Evolutionary conservation across 2,113 vertebrate genomes (phyloP).

Genomic region (Entomyzon cyanotis): DNA sequence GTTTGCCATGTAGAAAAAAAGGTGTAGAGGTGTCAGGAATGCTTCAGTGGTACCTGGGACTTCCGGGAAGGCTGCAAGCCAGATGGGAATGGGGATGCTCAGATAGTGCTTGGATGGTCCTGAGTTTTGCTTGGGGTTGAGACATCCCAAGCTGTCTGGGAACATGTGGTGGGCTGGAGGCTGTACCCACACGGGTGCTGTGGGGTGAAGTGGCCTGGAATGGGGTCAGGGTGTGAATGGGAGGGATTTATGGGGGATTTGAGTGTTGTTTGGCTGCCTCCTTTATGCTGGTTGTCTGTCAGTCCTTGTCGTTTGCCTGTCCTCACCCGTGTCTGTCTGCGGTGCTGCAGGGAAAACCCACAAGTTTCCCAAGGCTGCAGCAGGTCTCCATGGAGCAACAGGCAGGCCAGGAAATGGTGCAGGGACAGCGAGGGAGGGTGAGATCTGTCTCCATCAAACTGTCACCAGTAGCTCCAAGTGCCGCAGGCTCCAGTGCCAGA

Average conservation of each 20-base stretch:
- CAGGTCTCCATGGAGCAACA: not conserved
- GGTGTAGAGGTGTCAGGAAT: not conserved
- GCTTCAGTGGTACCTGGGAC: fast-evolving
- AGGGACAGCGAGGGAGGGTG: not conserved
- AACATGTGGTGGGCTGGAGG: not conserved
- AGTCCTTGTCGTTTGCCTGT: not conserved
- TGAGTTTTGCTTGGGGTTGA: not conserved
- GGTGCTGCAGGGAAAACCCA: not conserved
- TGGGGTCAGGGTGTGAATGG: not conserved
- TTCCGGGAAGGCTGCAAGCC: fast-evolving
- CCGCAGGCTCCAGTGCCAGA: not conserved
- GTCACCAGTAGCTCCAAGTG: slow-evolving; percentile 8
- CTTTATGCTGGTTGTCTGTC: not conserved
- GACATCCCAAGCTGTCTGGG: not conserved
- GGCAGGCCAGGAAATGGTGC: not conserved
- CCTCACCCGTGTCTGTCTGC: not conserved
- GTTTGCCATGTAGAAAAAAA: not conserved
- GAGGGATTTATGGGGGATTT: fast-evolving
- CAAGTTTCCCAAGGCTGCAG: not conserved
- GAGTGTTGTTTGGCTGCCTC: not conserved
- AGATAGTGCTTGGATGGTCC: not conserved
- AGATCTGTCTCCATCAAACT: not conserved
- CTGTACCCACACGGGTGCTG: fast-evolving
- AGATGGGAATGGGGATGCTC: not conserved
- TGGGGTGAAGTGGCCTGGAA: not conserved